Base-by-base conservation (phyloP, 2,888 invertebrate species). In the Melanophora roralis region DNA sequence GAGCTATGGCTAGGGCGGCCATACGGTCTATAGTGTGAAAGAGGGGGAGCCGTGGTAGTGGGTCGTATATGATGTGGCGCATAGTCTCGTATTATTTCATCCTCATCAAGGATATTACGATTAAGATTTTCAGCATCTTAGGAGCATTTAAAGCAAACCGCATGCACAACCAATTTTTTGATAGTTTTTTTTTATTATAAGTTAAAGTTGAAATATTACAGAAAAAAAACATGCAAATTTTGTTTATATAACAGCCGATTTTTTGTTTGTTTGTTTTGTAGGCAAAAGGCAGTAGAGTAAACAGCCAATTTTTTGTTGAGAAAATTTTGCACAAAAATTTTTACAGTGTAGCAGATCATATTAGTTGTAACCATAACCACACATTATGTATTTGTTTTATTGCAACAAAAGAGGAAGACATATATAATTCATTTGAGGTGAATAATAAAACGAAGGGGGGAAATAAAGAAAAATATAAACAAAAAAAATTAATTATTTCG, bases 311-410 rank as follows among this genome's bases (percentile, higher is more conserved):
- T 14, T 64, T 36, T 78, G 67, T 74, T 64, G 43, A 36, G 55
- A 11, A 57, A 78, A 68, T 78, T 78, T 84, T 80, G 75, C 64
- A 73, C 49, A 67, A 59, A 38, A 67, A 79, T 79, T 65, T 82
- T 75, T 77, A 81, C 77, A 78, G 68, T 78, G 78, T 81, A 78
- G 64, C 79, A 64, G 59, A 67, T 62, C 73, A 73, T 60, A 65
- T 55, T 76, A 81, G 55, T 78, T 60, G 53, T 79, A 84, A 84
- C 86, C 88, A 85, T 82, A 85, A 87, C 88, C 88, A 84, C 73
- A 84, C 82, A 81, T 65, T 67, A 81, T 53, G 38, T 36, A 38
- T 69, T 75, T 81, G 53, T 81, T 72, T 82, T 71, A 65, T 80
- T 51, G 72, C 16, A 19, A 12, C n/a, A 51, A 53, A 27, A 27